Base-by-base conservation (phyloP, 1,140 invertebrate genomes). In the Centruroides sculpturatus region DNA sequence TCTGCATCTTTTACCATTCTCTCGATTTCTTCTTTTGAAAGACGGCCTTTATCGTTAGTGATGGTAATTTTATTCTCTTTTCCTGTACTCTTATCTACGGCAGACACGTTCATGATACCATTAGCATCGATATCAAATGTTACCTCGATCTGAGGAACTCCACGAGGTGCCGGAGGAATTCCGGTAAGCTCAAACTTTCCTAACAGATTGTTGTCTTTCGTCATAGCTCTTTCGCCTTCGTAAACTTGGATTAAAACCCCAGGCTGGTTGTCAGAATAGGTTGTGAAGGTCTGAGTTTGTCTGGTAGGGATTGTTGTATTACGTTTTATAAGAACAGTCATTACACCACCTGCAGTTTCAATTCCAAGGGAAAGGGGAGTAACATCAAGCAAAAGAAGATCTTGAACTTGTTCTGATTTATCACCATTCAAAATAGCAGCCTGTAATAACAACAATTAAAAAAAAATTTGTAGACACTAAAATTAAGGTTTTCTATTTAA, bases 41-140 rank as follows among this genome's bases (percentile, higher is more conserved):
- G 80, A 69, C 94, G 86, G 64, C 93, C 92, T 75, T 97, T 96
- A 78, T 97, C 93, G 71, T 98, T 98, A 69, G 91, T 97, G 69
- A 98, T 97, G 46, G 91, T 95, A 73, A 98, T 97, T 76, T 96
- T 96, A 76, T 96, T 97, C 70, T 92, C 89, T 75, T 94, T 94
- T 69, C 93, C 92, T 63, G 94, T 96, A 4, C 75, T 77, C 69
- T 80, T 81, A 66, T 82, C 80, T n/a, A 69, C 68, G 49, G 79
- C 79, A 57, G 74, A 70, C 5, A 77, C 75, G 59, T 75, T 74
- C 6, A 75, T 54, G 64, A 75, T 75, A 55, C 74, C 75, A 57
- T 77, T 76, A 47, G 74, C 75, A 64, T 81, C 80, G 61, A 81
- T 77, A 60, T 81, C 81, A 67, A 82, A 81, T 11, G 80, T 81